Conservation (phyloP, 23 tunicate species). For the Ascidia mentula region DNA sequence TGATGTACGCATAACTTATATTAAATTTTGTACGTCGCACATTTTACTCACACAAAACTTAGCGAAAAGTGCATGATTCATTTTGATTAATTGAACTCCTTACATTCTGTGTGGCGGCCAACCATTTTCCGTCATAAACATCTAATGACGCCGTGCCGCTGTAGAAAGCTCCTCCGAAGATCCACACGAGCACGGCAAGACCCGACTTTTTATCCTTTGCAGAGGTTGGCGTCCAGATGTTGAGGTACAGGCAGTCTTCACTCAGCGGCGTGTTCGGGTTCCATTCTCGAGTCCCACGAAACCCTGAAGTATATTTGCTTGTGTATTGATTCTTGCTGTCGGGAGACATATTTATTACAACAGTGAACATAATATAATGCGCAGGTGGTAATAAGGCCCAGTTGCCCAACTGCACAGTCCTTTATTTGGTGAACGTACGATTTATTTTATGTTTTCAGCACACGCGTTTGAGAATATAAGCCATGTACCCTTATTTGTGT, state of each 20-base stretch:
- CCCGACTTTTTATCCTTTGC: background rate
- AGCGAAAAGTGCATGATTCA: no score
- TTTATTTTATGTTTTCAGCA: no score
- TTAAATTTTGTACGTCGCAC: no score
- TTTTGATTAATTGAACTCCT: background rate
- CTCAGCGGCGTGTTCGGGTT: conserved; percentile 72
- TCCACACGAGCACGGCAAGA: conserved; percentile 93
- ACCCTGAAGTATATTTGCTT: conserved; percentile 16
- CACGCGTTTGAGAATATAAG: no score
- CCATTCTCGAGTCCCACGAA: conserved; percentile 89
- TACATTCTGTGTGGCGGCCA: conserved; percentile 76
- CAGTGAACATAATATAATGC: no score
- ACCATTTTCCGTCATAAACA: conserved; percentile 84
- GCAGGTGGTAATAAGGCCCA: no score
- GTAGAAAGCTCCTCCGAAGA: conserved; percentile 96
- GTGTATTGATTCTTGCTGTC: background rate
- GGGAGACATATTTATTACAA: no score
- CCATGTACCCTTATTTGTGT: no score
- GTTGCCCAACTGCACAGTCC: no score
- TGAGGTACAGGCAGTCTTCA: conserved; percentile 90
- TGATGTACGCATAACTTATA: no score
- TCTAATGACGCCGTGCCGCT: conserved; percentile 86
- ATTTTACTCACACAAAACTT: no score
- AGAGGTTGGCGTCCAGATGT: conserved; percentile 79
- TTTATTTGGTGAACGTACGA: no score